phyloP scores from a whole-genome alignment of 2,888 invertebrate species.

The Nysson spinosus region DNA sequence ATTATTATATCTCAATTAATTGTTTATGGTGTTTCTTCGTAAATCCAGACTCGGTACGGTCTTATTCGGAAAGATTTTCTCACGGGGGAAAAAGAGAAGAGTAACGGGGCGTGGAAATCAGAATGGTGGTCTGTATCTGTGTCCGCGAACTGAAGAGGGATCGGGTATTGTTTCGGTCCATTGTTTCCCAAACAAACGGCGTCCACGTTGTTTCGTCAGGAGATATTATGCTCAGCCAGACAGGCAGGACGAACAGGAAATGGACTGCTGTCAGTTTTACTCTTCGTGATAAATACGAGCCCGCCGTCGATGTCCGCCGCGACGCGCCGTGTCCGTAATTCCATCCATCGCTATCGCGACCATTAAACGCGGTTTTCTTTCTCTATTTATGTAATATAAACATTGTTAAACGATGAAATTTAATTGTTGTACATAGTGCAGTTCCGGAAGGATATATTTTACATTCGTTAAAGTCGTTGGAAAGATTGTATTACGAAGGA shows the following conservation, averaged over 20 bases:
- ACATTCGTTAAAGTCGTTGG: too few relatives aligned
- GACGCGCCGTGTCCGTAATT: conserved; percentile 38
- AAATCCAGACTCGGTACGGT: too few relatives aligned
- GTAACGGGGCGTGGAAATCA: conserved; percentile 48
- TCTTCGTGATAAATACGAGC: conserved; percentile 73
- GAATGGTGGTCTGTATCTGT: conserved; percentile 49
- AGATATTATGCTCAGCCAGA: conserved; percentile 73
- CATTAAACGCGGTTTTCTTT: conserved; percentile 11
- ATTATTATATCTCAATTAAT: too few relatives aligned
- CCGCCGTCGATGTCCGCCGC: conserved; percentile 29
- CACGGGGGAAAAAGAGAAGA: conserved; percentile 44
- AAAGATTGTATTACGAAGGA: too few relatives aligned
- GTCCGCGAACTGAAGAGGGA: conserved; percentile 55
- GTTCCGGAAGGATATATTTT: too few relatives aligned
- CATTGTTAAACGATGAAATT: neutral
- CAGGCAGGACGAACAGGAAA: conserved; percentile 75
- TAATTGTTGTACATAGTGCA: neutral
- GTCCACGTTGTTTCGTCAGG: conserved; percentile 76
- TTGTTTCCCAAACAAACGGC: conserved; percentile 76
- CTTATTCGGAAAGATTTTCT: conserved; percentile 31
- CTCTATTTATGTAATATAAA: conserved; percentile 2
- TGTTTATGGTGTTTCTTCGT: too few relatives aligned
- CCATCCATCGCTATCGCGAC: conserved; percentile 23
- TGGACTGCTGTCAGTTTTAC: conserved; percentile 77
- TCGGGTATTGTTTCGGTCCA: conserved; percentile 75